Base-by-base conservation (phyloP, 92 coral and sea anemone genomes). In the Heliopora coerulea region DNA sequence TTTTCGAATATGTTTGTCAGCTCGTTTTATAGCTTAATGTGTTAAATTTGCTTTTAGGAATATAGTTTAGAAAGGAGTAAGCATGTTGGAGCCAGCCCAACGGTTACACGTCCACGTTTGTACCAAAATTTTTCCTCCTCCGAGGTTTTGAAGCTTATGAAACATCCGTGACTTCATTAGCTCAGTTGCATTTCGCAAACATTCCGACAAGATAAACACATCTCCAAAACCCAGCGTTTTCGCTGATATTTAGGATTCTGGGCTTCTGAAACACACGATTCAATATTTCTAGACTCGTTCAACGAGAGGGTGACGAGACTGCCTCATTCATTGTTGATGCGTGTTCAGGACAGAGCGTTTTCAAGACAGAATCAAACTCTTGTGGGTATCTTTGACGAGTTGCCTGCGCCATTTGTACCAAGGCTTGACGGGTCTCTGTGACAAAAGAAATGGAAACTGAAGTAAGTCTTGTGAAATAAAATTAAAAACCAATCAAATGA, bases 381-480 rank as follows among this genome's bases (percentile, higher is more conserved):
- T 89, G 88, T 17, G 96, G 96, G 26, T 82, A 87, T 44, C 88
- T 87, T 23, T 90, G 96, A n/a, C 86, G 88, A 11, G 90, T 85
- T 28, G 87, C 82, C 32, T 86, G 79, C 29, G 85, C 68, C 89
- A 93, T 88, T 58, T 84, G 88, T 34, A 90, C 56, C 85, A 93
- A 80, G 19, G 96, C 91, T 13, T 69, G 82, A 61, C 98, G 96
- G 77, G 86, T 84, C 63, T 80, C 98, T 93, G 56, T n/a, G 28
- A 58, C 49, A 37, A 1, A 26, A 79, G n/a, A n/a, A n/a, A n/a
- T n/a, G n/a, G n/a, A n/a, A n/a, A n/a, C n/a, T n/a, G n/a, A n/a
- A 27, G 5, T 32, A 75, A 49, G 46, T n/a, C 40, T n/a, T 11
- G 40, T n/a, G 27, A 24, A 30, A 29, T n/a, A 46, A 27, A 24